phyloP scores from a whole-genome alignment of 2,888 invertebrate species.

The Drosophila leonis region DNA sequence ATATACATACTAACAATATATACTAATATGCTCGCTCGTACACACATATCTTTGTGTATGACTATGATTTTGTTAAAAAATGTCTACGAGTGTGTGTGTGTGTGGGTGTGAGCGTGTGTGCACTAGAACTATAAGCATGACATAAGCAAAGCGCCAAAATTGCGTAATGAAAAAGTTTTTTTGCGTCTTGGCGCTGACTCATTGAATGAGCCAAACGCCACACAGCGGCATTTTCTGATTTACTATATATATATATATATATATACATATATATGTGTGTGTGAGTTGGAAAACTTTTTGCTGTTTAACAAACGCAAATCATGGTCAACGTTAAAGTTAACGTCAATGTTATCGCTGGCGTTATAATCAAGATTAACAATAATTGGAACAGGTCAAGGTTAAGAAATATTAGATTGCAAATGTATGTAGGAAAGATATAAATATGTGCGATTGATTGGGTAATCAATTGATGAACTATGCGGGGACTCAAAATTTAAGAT shows the following conservation, averaged over 20 bases:
- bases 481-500: neutral
- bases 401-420: neutral
- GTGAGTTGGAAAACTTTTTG: slow-evolving; percentile 37
- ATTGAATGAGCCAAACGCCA: slow-evolving; percentile 25
- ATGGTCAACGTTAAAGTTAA: slow-evolving; percentile 32
- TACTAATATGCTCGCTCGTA: slow-evolving; percentile 7
- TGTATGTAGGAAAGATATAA: neutral
- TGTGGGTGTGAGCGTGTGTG: slow-evolving; percentile 33
- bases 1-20: slow-evolving; percentile 48
- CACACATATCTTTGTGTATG: neutral
- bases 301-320: slow-evolving; percentile 54
- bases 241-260: neutral
- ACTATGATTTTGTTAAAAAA: slow-evolving; percentile 68
- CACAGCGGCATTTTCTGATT: slow-evolving; percentile 16
- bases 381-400: slow-evolving; percentile 32
- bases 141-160: slow-evolving; percentile 62
- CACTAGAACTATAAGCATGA: slow-evolving; percentile 60
- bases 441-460: neutral
- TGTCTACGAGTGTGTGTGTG: slow-evolving; percentile 25
- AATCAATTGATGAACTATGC: neutral
- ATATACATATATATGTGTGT: no score
- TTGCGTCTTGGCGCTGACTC: slow-evolving; percentile 45
- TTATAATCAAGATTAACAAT: slow-evolving; percentile 52
- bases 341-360: slow-evolving; percentile 22
- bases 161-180: slow-evolving; percentile 77